A percentile compares a stretch with the other conserved stretches of the same genome.
phyloP scores from a whole-genome alignment of 2,113 vertebrate species.

The Galemys pyrenaicus region DNA sequence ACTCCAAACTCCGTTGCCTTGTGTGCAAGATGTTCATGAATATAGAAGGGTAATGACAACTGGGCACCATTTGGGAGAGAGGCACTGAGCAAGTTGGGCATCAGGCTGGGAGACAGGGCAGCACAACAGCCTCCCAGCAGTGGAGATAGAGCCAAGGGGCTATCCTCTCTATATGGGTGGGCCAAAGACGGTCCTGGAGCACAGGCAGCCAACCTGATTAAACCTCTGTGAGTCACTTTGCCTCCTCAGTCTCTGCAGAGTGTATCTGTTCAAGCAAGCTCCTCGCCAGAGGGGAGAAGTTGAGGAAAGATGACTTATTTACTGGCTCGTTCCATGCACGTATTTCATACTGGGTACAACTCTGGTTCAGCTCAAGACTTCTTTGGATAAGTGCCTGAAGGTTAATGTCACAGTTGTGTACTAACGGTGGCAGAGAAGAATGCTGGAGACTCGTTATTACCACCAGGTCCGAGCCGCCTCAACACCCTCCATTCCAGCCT shows the following conservation, averaged over 20 bases:
- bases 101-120: neutral
- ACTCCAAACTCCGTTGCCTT: neutral
- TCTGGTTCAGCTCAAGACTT: neutral
- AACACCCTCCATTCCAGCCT: neutral
- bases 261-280: neutral
- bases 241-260: neutral
- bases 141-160: neutral
- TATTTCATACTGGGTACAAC: neutral
- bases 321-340: neutral
- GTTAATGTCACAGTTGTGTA: neutral
- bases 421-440: neutral
- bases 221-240: neutral
- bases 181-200: neutral
- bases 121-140: neutral
- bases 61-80: neutral
- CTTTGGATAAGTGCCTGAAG: neutral
- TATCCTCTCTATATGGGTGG: neutral
- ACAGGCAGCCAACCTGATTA: too few species aligned
- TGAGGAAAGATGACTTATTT: neutral
- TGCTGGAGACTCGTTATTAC: neutral
- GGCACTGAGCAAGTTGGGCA: neutral
- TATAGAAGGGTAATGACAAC: neutral
- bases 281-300: neutral
- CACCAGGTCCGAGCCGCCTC: neutral
- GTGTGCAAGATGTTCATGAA: neutral